phyloP scores from a whole-genome alignment of 2,888 invertebrate genomes.

The Lycocerus yunnanus region DNA sequence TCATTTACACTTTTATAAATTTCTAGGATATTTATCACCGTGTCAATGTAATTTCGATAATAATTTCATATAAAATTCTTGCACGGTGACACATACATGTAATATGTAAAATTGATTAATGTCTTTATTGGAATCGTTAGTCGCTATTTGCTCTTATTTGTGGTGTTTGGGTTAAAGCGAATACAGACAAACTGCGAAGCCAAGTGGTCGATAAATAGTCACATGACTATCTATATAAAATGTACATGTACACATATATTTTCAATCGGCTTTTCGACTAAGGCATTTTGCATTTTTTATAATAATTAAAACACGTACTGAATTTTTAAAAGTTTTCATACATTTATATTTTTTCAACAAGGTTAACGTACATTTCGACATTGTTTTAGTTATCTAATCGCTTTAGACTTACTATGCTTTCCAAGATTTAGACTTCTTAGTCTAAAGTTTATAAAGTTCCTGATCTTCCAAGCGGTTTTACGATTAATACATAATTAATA shows the following conservation, averaged over 20 bases:
- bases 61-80: neutral
- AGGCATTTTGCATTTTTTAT: neutral
- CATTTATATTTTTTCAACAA: too few species aligned
- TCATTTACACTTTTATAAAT: neutral
- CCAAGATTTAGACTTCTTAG: neutral
- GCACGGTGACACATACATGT: neutral
- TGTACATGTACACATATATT: neutral
- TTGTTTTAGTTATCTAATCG: neutral
- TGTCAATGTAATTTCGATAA: neutral
- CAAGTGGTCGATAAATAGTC: conserved; percentile 4
- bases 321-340: too few species aligned
- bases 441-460: neutral
- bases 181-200: conserved; percentile 1
- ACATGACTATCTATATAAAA: conserved; percentile 4
- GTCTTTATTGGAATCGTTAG: neutral
- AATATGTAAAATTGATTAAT: neutral
- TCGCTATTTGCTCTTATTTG: neutral
- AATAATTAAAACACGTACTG: too few species aligned
- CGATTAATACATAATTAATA: neutral
- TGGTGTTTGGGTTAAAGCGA: neutral
- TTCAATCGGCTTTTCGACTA: neutral
- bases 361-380: neutral
- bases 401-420: neutral
- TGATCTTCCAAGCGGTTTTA: neutral
- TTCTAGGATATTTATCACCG: neutral